A percentile compares a stretch with the other conserved stretches of the same genome.
phyloP scores from a whole-genome alignment of 2,797 vertebrate species.

The Danio jaintianensis region DNA sequence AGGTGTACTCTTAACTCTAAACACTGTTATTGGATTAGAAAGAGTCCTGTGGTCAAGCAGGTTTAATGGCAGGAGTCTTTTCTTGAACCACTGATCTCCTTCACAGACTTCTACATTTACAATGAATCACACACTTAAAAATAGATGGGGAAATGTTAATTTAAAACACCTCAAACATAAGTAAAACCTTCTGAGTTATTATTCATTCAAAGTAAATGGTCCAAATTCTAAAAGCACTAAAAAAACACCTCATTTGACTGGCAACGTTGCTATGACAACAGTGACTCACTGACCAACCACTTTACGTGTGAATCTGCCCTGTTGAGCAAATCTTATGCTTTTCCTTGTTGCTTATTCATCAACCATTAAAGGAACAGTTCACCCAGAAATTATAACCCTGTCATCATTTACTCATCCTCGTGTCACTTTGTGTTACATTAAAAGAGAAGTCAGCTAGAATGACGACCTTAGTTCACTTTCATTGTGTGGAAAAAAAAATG shows the following conservation, averaged over 20 bases:
- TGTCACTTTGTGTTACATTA: neutral
- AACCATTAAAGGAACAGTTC: neutral
- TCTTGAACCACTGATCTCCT: conserved; percentile 38
- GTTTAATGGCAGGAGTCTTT: conserved; percentile 35
- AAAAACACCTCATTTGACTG: neutral
- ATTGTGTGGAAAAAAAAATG: neutral
- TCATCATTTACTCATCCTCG: conserved; percentile 28
- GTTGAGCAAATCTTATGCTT: neutral
- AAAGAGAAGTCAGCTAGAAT: neutral
- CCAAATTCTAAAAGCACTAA: neutral
- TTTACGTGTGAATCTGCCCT: neutral
- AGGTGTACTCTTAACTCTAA: conserved; percentile 32
- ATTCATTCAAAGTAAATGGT: neutral
- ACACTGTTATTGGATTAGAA: conserved; percentile 41
- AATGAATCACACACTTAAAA: neutral
- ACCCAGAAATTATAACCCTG: neutral
- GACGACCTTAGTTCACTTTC: neutral
- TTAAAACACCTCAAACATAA: neutral
- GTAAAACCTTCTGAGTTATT: too few relatives aligned
- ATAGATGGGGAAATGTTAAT: neutral
- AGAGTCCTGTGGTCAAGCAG: conserved; percentile 26
- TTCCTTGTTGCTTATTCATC: conserved; percentile 10
- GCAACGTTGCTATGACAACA: conserved; percentile 28
- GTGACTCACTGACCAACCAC: conserved; percentile 16
- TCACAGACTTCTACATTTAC: neutral